Evolutionary conservation across 1,140 invertebrate genomes (phyloP), one percentile per base, ranked within the genome.

Genomic region (Proctacanthus coquilletti): DNA sequence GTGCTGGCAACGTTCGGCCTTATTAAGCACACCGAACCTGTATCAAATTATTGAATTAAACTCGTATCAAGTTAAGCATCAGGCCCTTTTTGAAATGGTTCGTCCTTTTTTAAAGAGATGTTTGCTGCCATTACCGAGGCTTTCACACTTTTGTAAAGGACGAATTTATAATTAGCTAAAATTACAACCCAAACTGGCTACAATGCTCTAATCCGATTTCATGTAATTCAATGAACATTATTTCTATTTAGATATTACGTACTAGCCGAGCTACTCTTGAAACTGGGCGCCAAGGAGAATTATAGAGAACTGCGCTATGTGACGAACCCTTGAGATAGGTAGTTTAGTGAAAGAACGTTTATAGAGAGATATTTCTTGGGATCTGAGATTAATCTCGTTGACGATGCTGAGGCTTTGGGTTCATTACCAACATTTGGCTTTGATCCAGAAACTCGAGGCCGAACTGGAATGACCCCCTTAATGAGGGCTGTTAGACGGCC

Each of bases 291-390:
- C 0, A 75, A 76, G 32, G 77, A 88, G 2, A 80, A 86, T 51
- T 85, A 84, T 54, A 66, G 78, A 6, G 67, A 70, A 18, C 70
- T 78, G 80, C 73, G 21, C 56, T 80, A 3, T 80, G 77, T 47
- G 84, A 88, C 49, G 82, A 89, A 59, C 84, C 84, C 2, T 53
- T 88, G 18, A 63, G 83, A 39, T 60, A 87, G 27, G 85, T 80
- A 15, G 77, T 80, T 47, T 72, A 77, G 40, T 77, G 77, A 2
- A 76, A 77, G 0, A 75, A 80, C 59, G 75, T 73, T 39, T 87
- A 75, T 61, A 84, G n/a, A 74, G 63, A 72, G 68, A 9, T 87
- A 88, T 53, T 92, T 92, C 61, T 84, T 91, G 50, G 87, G 87
- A 3, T 74, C 83, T 1, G 86, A 92, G 62, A 85, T 93, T 38